Evolutionary conservation across 2,797 vertebrate genomes (phyloP).

Genomic region (Pipistrellus pygmaeus): DNA sequence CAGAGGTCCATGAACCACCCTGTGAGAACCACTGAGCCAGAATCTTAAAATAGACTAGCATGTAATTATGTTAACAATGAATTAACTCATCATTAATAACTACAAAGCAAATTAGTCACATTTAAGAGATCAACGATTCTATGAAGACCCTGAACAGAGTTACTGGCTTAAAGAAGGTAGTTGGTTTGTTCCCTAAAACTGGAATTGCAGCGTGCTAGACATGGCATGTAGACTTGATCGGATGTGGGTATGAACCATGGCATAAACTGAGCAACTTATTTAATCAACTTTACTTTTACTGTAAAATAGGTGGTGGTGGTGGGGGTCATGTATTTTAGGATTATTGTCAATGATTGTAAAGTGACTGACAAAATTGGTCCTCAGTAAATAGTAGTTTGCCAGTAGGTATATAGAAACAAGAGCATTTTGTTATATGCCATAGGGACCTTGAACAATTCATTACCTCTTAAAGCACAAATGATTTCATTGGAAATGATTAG

Average conservation of each 20-base stretch:
- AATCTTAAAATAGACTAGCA: constrained; percentile 32
- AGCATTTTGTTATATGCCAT: background rate
- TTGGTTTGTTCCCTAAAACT: background rate
- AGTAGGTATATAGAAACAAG: background rate
- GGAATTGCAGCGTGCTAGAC: background rate
- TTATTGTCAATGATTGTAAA: constrained; percentile 10
- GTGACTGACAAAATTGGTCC: background rate
- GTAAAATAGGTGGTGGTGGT: background rate
- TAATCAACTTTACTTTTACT: background rate
- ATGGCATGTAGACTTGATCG: background rate
- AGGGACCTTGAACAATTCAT: background rate
- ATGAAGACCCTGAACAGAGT: background rate
- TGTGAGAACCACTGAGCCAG: background rate
- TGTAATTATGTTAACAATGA: constrained; percentile 48
- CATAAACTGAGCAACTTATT: constrained; percentile 26
- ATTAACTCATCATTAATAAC: constrained; percentile 13
- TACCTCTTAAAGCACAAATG: background rate
- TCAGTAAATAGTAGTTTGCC: background rate
- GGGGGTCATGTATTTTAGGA: background rate
- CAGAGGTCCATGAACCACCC: background rate
- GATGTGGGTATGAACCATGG: background rate
- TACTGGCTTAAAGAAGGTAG: background rate
- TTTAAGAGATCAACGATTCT: background rate
- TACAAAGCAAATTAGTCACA: constrained; percentile 42
- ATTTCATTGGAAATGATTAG: constrained; percentile 40